Evolutionary conservation across 1,140 invertebrate species (phyloP), one percentile per base, ranked within the genome.

Genomic region (Sitophilus oryzae): DNA sequence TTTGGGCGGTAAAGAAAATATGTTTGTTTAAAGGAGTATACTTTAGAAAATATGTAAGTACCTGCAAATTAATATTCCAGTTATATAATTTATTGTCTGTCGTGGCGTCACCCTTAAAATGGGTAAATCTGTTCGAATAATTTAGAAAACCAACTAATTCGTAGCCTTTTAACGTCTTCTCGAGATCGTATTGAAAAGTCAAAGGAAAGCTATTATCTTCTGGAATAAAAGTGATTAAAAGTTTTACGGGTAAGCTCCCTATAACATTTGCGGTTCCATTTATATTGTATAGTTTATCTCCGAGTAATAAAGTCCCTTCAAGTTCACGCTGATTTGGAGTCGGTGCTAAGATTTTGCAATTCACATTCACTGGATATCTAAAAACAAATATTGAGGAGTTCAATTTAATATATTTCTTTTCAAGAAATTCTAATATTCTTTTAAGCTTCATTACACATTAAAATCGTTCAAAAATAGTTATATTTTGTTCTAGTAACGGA

Each of bases 31-130:
- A n/a, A n/a, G n/a, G n/a, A n/a, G n/a, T n/a, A n/a, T n/a, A n/a
- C n/a, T n/a, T n/a, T n/a, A n/a, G n/a, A n/a, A n/a, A n/a, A n/a
- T n/a, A n/a, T n/a, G n/a, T n/a, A 34, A 51, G 50, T 64, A 69
- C 66, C 60, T 67, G 22, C 42, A 66, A 52, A 51, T 66, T 56
- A 37, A 68, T 36, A 38, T 65, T 61, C 66, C 66, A 69, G 44
- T 69, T 63, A n/a, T n/a, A n/a, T 35, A 63, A 61, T 58, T 62
- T 61, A 47, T 61, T 42, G 23, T 47, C 43, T 16, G 50, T 42
- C 18, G 43, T 52, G 11, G 62, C 50, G 45, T 63, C 43, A 15
- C 58, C 62, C 14, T 60, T 52, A 35, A 70, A 57, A 43, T 45
- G 47, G 18, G 61, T 60, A 44, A 62, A 67, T 56, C 58, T 53